Conservation (phyloP, 2,888 invertebrate genomes). For the Noctua janthe region DNA sequence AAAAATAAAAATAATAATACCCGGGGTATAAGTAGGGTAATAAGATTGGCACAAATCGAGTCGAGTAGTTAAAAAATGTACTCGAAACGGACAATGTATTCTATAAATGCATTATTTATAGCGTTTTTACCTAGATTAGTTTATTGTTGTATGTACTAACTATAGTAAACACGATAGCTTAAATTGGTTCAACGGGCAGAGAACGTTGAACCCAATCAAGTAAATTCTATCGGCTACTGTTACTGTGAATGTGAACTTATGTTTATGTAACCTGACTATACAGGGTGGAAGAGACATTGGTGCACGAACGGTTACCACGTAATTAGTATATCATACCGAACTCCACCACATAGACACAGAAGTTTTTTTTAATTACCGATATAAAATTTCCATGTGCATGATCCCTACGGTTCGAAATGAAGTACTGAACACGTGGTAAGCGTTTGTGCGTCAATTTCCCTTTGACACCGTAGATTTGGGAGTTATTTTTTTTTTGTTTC, state of each 20-base stretch:
- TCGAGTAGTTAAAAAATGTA: conserved; percentile 11
- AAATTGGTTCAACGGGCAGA: conserved; percentile 23
- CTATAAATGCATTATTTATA: not conserved
- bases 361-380: too few species aligned
- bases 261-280: not conserved
- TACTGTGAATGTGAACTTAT: not conserved
- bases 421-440: too few species aligned
- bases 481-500: too few species aligned
- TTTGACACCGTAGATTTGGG: too few species aligned
- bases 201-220: conserved; percentile 30
- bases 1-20: too few species aligned
- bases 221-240: conserved; percentile 17
- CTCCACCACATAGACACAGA: too few species aligned
- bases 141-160: not conserved
- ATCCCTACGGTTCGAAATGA: too few species aligned
- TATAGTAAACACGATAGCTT: conserved; percentile 5
- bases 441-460: too few species aligned
- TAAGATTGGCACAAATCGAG: conserved; percentile 9
- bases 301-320: not conserved
- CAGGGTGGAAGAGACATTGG: not conserved
- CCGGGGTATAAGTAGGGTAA: not conserved
- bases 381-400: too few species aligned
- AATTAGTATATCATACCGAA: too few species aligned
- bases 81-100: conserved; percentile 11
- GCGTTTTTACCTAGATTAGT: not conserved